Percentiles rank a stretch among this genome's conserved stretches.
Conservation (phyloP, 2,113 vertebrate genomes). For the rabbit (Oryctolagus cuniculus) region mOryCun1.1 NC_091439.1:73552001-73552500, state of each 20-base stretch:
- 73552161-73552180: background rate
- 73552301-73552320: slow-evolving; percentile 50
- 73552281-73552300: slow-evolving; percentile 60
- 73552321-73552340: background rate
- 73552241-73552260: background rate
- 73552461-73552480: background rate
- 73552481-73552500: background rate
- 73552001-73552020: background rate
- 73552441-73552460: background rate
- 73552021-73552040: background rate
- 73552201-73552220: background rate
- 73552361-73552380: background rate
- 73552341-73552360: slow-evolving; percentile 31
- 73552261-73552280: slow-evolving; percentile 40
- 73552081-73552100: background rate
- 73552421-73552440: background rate
- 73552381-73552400: slow-evolving; percentile 32
- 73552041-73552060: background rate
- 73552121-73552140: background rate
- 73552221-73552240: background rate
- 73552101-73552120: background rate
- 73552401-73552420: background rate
- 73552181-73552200: background rate
- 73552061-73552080: background rate
- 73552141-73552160: background rate